phyloP scores from a whole-genome alignment of 2,888 invertebrate species.

The Acronicta psi region DNA sequence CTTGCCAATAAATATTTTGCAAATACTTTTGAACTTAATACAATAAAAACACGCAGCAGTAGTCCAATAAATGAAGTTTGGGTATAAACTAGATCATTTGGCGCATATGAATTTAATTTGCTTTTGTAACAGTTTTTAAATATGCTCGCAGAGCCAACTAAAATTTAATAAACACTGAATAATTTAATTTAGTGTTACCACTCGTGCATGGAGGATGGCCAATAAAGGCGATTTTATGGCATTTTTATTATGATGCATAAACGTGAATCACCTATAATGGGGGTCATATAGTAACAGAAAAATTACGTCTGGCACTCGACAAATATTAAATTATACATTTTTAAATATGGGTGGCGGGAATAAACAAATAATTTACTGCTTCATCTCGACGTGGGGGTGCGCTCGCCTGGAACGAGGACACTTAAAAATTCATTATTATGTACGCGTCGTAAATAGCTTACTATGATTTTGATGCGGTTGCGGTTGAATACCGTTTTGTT shows the following conservation, averaged over 20 bases:
- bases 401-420: conserved; percentile 49
- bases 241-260: conserved; percentile 88
- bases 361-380: conserved; percentile 64
- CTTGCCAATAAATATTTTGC: conserved; percentile 8
- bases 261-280: conserved; percentile 85
- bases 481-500: conserved; percentile 31
- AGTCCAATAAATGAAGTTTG: conserved; percentile 34
- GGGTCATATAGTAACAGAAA: conserved; percentile 68
- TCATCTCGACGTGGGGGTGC: conserved; percentile 46
- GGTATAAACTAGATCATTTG: conserved; percentile 70
- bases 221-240: conserved; percentile 86
- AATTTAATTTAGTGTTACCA: conserved; percentile 84
- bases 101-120: conserved; percentile 73
- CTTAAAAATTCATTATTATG: conserved; percentile 58
- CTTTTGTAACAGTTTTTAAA: conserved; percentile 78
- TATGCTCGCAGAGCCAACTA: conserved; percentile 80
- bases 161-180: conserved; percentile 87
- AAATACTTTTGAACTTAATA: conserved; percentile 10
- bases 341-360: conserved; percentile 61
- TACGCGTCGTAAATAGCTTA: conserved; percentile 52
- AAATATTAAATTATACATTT: conserved; percentile 71
- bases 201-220: conserved; percentile 84
- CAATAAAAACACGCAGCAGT: conserved; percentile 14
- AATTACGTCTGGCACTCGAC: conserved; percentile 69
- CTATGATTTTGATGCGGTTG: conserved; percentile 40